Evolutionary conservation across 1,140 invertebrate genomes (phyloP).

Genomic region (Diabrotica virgifera): DNA sequence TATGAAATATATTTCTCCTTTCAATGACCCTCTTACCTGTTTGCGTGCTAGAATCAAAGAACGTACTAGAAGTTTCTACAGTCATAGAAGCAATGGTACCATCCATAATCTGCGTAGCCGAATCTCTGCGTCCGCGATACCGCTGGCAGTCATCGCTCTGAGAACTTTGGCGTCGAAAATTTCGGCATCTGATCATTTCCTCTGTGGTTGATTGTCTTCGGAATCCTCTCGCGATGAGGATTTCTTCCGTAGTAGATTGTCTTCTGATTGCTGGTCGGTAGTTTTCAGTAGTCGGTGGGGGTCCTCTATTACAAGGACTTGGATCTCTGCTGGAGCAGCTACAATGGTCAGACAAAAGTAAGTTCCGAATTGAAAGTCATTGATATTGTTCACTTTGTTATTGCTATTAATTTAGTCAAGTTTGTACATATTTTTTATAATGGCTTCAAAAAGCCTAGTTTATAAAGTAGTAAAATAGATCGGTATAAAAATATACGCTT

Average conservation of each 20-base stretch:
- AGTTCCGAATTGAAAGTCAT: neutral
- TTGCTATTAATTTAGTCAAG: neutral
- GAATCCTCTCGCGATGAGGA: slow-evolving; percentile 84
- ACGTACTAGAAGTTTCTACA: slow-evolving; percentile 85
- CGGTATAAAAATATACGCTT: too few species aligned
- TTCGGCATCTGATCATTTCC: slow-evolving; percentile 86
- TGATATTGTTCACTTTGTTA: neutral
- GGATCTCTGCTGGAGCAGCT: slow-evolving; percentile 70
- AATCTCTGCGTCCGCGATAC: slow-evolving; percentile 78
- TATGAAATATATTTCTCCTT: slow-evolving; percentile 13
- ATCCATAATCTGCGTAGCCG: slow-evolving; percentile 84
- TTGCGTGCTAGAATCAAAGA: slow-evolving; percentile 89
- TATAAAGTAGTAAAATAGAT: too few species aligned
- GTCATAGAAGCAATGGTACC: slow-evolving; percentile 91
- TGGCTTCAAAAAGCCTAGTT: too few species aligned
- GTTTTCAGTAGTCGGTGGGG: slow-evolving; percentile 47
- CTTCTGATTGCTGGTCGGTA: slow-evolving; percentile 72
- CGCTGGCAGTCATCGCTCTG: slow-evolving; percentile 74
- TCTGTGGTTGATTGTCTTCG: slow-evolving; percentile 85
- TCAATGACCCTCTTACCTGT: slow-evolving; percentile 66
- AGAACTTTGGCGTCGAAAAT: slow-evolving; percentile 78
- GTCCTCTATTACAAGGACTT: slow-evolving; percentile 64
- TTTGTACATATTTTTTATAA: too few species aligned
- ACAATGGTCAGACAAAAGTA: slow-evolving; percentile 45
- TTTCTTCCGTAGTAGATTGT: slow-evolving; percentile 89